Evolutionary conservation across 2,113 vertebrate genomes (phyloP).

Genomic region (Perca schrenkii): DNA sequence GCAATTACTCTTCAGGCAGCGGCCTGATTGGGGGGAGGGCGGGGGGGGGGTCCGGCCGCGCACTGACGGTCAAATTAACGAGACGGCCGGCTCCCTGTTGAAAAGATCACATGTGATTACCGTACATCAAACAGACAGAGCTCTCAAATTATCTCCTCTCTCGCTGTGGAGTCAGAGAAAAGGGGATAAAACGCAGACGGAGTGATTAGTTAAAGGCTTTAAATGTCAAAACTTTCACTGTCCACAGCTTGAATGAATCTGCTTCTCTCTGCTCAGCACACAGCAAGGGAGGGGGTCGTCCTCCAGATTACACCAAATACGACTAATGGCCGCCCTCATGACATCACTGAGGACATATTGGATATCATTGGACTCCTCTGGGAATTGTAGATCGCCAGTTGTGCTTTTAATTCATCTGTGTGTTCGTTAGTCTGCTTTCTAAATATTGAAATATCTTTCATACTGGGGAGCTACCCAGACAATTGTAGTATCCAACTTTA

Average conservation of each 20-base stretch:
- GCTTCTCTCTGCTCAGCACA: background rate
- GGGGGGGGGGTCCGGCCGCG: conserved; percentile 61
- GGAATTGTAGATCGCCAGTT: background rate
- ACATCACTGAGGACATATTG: background rate
- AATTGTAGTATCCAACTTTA: too few relatives aligned
- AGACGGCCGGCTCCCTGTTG: conserved; percentile 81
- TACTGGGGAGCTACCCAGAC: too few relatives aligned
- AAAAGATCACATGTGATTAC: conserved; percentile 87
- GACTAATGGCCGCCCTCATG: background rate
- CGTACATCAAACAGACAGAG: conserved; percentile 80
- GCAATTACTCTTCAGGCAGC: conserved; percentile 84
- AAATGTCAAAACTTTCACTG: conserved; percentile 80
- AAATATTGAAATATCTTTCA: background rate
- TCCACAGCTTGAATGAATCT: conserved; percentile 36
- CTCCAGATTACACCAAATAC: conserved; percentile 1
- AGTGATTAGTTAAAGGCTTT: conserved; percentile 74
- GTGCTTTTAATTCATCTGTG: background rate
- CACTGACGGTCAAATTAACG: conserved; percentile 80
- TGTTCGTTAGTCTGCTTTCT: background rate
- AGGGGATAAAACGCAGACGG: conserved; percentile 58
- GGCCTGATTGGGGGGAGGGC: conserved; percentile 72
- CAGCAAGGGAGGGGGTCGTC: background rate
- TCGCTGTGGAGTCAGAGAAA: conserved; percentile 44
- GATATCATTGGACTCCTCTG: background rate
- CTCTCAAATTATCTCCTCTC: conserved; percentile 70